Conservation (phyloP, 2,797 vertebrate genomes). For the Pantherophis vulpinus region DNA sequence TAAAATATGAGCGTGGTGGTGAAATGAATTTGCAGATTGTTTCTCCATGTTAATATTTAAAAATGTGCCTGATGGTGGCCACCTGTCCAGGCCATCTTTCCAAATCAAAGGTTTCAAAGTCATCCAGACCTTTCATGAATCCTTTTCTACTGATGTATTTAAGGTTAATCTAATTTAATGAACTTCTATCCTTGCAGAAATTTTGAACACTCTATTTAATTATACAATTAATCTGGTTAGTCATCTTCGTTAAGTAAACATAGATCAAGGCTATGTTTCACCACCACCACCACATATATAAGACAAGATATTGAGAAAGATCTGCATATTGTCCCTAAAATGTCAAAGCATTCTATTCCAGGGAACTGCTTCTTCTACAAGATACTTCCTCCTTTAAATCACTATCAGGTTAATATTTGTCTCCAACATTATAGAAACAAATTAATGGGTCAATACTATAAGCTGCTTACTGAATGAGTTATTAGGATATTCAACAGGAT, state of each 20-base stretch:
- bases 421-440: background rate
- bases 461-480: background rate
- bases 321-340: background rate
- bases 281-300: background rate
- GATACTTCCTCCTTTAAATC: background rate
- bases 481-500: background rate
- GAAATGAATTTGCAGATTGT: background rate
- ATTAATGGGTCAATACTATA: background rate
- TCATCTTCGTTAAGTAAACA: background rate
- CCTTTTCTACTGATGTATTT: background rate
- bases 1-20: background rate
- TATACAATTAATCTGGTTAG: background rate
- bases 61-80: background rate
- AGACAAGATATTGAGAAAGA: background rate
- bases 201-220: background rate
- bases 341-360: background rate
- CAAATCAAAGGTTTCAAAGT: background rate
- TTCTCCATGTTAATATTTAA: background rate
- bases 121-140: background rate
- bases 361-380: background rate
- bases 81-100: background rate
- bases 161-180: background rate
- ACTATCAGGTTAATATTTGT: background rate
- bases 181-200: background rate
- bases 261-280: background rate